phyloP scores from a whole-genome alignment of 2,888 invertebrate species.

The Agriotes lineatus region DNA sequence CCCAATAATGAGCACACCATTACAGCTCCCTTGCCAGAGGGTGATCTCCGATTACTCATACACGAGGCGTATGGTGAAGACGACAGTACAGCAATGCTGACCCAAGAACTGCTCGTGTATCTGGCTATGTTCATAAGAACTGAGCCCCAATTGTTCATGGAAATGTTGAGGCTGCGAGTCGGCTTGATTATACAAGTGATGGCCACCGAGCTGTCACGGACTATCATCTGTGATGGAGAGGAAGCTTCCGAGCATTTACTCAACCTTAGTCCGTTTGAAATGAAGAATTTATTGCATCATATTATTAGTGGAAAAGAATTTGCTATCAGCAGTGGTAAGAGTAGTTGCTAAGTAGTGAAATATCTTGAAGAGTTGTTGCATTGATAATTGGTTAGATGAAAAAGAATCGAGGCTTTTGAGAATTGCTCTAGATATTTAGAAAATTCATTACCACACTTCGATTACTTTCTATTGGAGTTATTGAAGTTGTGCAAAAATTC shows the following conservation, averaged over 20 bases:
- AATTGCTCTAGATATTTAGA: no score
- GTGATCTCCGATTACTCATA: conserved; percentile 91
- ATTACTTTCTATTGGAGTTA: no score
- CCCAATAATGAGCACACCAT: conserved; percentile 95
- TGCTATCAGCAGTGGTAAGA: conserved; percentile 88
- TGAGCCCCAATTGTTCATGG: conserved; percentile 95
- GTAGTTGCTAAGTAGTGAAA: no score
- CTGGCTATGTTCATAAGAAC: conserved; percentile 99
- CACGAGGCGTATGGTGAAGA: conserved; percentile 97
- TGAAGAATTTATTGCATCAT: conserved; percentile 97
- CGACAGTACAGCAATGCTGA: conserved; percentile 97
- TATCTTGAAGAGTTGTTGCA: no score
- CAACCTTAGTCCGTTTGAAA: conserved; percentile 97
- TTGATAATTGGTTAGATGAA: no score
- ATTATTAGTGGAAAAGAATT: conserved; percentile 99
- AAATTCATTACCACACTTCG: no score
- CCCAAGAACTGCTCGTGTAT: conserved; percentile 97
- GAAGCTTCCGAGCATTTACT: conserved; percentile 96
- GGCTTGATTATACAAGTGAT: conserved; percentile 98
- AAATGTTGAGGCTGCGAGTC: conserved; percentile 96
- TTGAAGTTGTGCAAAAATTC: no score
- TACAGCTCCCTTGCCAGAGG: conserved; percentile 94
- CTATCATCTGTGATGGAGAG: conserved; percentile 87
- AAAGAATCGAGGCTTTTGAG: no score
- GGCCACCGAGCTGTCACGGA: conserved; percentile 96